phyloP scores from a whole-genome alignment of 2,888 invertebrate genomes.

The Orchesella flavescens region DNA sequence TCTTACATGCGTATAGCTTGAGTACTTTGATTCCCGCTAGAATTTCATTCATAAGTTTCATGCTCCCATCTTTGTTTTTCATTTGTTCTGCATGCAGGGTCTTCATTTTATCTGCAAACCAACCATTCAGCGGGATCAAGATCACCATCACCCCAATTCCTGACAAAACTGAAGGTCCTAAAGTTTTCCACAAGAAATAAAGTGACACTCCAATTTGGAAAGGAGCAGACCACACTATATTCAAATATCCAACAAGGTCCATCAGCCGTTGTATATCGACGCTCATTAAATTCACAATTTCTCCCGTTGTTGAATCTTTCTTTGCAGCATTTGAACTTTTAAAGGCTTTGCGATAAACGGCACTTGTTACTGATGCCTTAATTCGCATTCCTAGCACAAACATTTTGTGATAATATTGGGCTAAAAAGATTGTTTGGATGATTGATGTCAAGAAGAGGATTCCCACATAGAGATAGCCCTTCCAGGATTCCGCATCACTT shows the following conservation, averaged over 20 bases:
- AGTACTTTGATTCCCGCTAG: constrained; percentile 90
- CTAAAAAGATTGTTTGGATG: constrained; percentile 77
- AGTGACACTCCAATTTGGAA: constrained; percentile 89
- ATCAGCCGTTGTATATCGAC: constrained; percentile 92
- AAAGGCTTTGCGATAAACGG: constrained; percentile 77
- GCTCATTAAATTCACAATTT: constrained; percentile 93
- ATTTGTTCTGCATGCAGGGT: constrained; percentile 89
- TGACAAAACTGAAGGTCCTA: constrained; percentile 89
- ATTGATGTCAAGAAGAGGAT: constrained; percentile 76
- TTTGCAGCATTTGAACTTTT: constrained; percentile 63
- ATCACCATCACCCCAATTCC: constrained; percentile 95
- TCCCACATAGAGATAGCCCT: constrained; percentile 78
- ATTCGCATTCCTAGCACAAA: constrained; percentile 78
- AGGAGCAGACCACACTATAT: constrained; percentile 92
- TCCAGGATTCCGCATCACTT: constrained; percentile 76
- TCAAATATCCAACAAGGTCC: constrained; percentile 87
- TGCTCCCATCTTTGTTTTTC: constrained; percentile 93
- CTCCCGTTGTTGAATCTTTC: constrained; percentile 84
- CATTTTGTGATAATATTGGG: constrained; percentile 77
- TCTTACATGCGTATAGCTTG: constrained; percentile 67
- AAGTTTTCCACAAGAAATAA: constrained; percentile 87
- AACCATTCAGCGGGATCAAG: constrained; percentile 90
- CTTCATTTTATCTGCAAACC: constrained; percentile 87
- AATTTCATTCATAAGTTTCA: constrained; percentile 91
- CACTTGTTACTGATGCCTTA: constrained; percentile 76